Evolutionary conservation across 64 coral and sea anemone genomes (phyloP), one percentile per base, ranked within the genome.

Genomic region (Acropora tenuis): DNA sequence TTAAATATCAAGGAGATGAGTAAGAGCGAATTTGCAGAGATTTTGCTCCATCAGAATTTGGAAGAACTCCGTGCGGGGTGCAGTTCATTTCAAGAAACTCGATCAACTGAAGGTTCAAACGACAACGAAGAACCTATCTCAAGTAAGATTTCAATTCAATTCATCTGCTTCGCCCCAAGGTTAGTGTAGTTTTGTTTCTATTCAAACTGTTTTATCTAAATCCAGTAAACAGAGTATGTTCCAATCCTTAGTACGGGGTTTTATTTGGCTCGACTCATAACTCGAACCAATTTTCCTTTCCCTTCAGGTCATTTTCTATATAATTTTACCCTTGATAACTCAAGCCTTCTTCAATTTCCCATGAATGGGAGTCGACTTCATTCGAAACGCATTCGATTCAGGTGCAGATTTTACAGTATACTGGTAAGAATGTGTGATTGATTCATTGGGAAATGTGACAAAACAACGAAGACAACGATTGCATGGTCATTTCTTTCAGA

Each of bases 21-120:
- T 57, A 80, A 80, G 19, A 80, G 50, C 78, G 49, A 80, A 80
- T 80, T 80, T 78, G 76, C 47, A 1, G 76, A 78, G 76, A 78
- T 78, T 49, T 78, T 78, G 43, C 76, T 78, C 13, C 78, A 80
- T 80, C 78, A 80, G 11, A 43, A 43, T 10, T 41, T 80, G 17
- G n/a, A 80, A 6, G 50, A 80, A 50, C 50, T 80, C 41, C 78
- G 49, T 59, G 78, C 48, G 3, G 58, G 49, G 20, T 41, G 20
- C 78, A 80, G 78, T 53, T 80, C 50, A 4, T 43, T 0, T 57
- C 16, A 60, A 41, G 50, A 49, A 78, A 45, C 41, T 42, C 30
- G 30, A 30, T 30, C 30, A 30, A 30, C 30, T 30, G 30, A 30
- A 30, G 30, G 30, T 30, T 55, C 52, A 55, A 4, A 76, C 10